Evolutionary conservation across 2,797 vertebrate species (phyloP), one percentile per base, ranked within the genome.

Genomic region (Antennarius maculatus): DNA sequence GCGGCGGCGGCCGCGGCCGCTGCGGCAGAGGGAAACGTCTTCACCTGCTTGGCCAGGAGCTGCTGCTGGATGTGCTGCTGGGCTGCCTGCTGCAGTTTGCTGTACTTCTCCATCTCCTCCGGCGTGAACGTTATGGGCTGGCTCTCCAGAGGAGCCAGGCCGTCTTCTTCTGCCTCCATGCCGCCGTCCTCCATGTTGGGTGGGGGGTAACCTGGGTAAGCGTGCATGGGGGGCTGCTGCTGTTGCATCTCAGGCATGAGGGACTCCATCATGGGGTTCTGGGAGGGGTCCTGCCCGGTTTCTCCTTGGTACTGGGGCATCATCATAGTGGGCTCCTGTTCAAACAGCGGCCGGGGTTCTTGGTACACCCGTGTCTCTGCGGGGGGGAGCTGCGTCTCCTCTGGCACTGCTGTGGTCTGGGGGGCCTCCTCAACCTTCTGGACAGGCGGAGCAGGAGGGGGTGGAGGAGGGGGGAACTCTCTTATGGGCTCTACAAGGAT

Each of bases 11-110:
- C 92, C 0, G 96, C 89, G 0, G 87, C 92, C 0, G 96, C 89
- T 0, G 95, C 94, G 0, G 96, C 96, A 0, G 95, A 88, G 0
- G 98, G 97, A 45, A 98, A 99, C 0, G 92, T 92, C 85, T 99
- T 99, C 11, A 98, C 97, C 82, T 99, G 97, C 90, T 99, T 99
- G 48, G 97, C 97, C 72, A 99, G 79, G 16, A 99, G 95, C 85
- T 99, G 97, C 86, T 99, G 98, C 87, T 99, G 98, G 74, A 99
- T 99, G 91, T 99, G 98, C 65, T 99, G 97, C 83, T 99, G 98
- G 0, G 98, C 97, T 0, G 97, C 97, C 87, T 99, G 98, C 67
- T 99, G 98, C 70, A 99, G 93, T 79, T 98, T 99, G 83, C 98
- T 95, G 89, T 99, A 99, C 58, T 99, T 99, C 86, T 99, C 98